Conservation (phyloP, 2,797 vertebrate species). For the Aphelocoma californica region DNA sequence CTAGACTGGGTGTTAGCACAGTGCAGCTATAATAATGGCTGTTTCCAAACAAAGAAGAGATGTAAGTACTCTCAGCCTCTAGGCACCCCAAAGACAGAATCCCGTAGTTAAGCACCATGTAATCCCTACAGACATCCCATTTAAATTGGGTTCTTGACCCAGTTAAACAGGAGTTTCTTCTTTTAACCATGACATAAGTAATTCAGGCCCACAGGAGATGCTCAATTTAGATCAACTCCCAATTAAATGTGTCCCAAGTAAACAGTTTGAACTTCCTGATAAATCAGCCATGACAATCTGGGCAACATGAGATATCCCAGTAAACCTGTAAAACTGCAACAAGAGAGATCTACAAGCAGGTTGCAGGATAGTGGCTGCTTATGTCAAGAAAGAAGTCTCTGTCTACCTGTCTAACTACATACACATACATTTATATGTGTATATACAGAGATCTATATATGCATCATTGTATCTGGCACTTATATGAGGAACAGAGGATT, state of each 20-base stretch:
- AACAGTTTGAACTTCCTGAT: slow-evolving; percentile 30
- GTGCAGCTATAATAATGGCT: not conserved
- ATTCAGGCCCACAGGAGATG: slow-evolving; percentile 26
- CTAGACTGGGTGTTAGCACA: not conserved
- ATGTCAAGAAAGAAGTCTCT: not conserved
- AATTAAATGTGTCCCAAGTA: slow-evolving; percentile 1
- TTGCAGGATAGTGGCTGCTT: not conserved
- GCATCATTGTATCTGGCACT: not conserved
- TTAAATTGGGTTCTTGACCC: slow-evolving; percentile 47
- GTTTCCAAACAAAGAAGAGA: not conserved
- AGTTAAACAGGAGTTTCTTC: slow-evolving; percentile 46
- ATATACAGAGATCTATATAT: not conserved
- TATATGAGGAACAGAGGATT: not conserved
- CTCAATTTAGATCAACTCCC: slow-evolving; percentile 22
- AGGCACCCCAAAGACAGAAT: slow-evolving; percentile 14
- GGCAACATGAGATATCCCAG: not conserved
- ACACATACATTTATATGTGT: not conserved
- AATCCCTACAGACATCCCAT: slow-evolving; percentile 33
- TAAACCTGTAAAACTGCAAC: not conserved
- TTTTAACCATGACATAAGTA: slow-evolving; percentile 16
- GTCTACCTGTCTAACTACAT: not conserved
- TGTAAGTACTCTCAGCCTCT: not conserved
- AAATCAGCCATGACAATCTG: not conserved
- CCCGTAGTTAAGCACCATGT: slow-evolving; percentile 2
- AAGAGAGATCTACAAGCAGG: not conserved